Percentiles rank a stretch among this genome's conserved stretches.
Evolutionary conservation across 2,797 vertebrate species (phyloP).

Genomic region (Alectoris magna): DNA sequence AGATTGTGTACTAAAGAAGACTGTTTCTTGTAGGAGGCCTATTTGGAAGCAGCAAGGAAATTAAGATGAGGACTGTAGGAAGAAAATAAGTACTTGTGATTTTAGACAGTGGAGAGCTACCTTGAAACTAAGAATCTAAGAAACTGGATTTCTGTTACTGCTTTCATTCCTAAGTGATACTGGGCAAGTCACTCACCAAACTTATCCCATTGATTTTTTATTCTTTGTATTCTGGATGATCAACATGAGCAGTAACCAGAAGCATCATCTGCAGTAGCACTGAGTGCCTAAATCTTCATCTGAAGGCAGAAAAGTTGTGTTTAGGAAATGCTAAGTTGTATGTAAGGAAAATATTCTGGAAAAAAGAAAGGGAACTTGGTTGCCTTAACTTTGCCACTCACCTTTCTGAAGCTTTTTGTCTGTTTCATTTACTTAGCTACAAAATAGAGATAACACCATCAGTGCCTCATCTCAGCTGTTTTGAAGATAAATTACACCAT

Average conservation of each 20-base stretch:
- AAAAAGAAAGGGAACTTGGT: background rate
- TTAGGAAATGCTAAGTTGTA: background rate
- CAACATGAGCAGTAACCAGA: background rate
- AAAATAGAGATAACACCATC: background rate
- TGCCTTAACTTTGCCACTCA: background rate
- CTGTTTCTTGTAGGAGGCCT: background rate
- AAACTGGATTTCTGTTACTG: background rate
- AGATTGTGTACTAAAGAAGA: background rate
- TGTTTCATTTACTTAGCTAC: background rate
- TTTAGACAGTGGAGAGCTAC: background rate
- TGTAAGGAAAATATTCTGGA: background rate
- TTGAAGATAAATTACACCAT: background rate
- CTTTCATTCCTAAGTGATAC: background rate
- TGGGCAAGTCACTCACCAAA: background rate
- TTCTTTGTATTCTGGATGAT: background rate
- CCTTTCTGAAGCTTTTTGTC: background rate
- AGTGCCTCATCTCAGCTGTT: background rate
- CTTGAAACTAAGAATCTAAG: background rate
- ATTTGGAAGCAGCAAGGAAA: background rate
- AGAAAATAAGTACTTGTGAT: background rate
- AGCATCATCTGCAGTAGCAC: background rate
- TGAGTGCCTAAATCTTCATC: background rate
- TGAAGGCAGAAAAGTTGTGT: background rate
- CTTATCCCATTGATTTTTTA: background rate
- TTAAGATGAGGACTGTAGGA: background rate